Conservation (phyloP, 2,888 invertebrate species). For the Ophion ellenae region DNA sequence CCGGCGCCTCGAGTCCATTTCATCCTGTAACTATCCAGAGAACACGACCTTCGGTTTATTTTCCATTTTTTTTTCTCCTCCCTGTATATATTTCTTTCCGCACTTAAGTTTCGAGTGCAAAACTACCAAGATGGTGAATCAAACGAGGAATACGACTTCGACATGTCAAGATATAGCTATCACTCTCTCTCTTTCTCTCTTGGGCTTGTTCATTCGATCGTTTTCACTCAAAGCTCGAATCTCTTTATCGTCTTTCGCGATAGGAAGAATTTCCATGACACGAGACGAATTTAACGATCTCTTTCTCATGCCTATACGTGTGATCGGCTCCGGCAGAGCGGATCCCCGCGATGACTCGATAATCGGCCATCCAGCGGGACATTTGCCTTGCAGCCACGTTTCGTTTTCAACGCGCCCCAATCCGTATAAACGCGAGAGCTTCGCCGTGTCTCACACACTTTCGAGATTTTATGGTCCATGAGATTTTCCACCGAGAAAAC, state of each 20-base stretch:
- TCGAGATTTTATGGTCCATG: slow-evolving; percentile 42
- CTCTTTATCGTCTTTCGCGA: slow-evolving; percentile 27
- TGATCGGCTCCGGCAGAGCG: background rate
- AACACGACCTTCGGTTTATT: slow-evolving; percentile 24
- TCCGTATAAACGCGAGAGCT: background rate
- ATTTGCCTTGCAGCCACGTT: slow-evolving; percentile 57
- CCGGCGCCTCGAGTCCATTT: slow-evolving; percentile 24
- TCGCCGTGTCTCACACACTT: slow-evolving; percentile 24
- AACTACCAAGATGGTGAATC: slow-evolving; percentile 4
- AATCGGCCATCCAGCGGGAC: slow-evolving; percentile 56
- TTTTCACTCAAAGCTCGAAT: slow-evolving; percentile 52
- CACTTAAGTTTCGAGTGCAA: slow-evolving; percentile 56
- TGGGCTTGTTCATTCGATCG: slow-evolving; percentile 12
- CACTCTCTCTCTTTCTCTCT: background rate
- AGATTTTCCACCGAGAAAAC: slow-evolving; percentile 37
- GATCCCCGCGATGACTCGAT: slow-evolving; percentile 30
- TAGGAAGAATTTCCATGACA: slow-evolving; percentile 37
- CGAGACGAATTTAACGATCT: slow-evolving; percentile 58
- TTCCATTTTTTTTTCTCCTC: slow-evolving; percentile 6
- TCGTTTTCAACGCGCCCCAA: slow-evolving; percentile 20
- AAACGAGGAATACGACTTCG: slow-evolving; percentile 20
- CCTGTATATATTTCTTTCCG: slow-evolving; percentile 15
- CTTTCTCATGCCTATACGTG: slow-evolving; percentile 6
- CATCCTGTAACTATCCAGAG: slow-evolving; percentile 9
- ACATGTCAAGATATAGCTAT: slow-evolving; percentile 4